Base-by-base conservation (phyloP, 1,140 invertebrate genomes). In the Spodoptera frugiperda region DNA sequence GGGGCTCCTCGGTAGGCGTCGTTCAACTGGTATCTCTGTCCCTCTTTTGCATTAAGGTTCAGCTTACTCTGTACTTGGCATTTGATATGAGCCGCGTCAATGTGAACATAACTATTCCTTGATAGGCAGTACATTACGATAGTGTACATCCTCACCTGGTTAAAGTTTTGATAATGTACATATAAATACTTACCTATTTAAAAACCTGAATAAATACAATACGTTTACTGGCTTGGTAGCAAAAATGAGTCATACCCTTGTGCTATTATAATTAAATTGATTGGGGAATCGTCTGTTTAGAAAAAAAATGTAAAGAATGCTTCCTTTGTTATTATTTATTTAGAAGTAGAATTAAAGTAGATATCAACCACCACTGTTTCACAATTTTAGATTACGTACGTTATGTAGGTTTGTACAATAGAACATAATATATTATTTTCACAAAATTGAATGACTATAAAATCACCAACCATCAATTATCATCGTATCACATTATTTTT, bases 1-100 rank as follows among this genome's bases (percentile, higher is more conserved):
- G 92, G 91, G 92, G 91, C 91, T 93, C 92, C 91, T 90, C 92
- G 90, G 85, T 91, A 90, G 90, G 90, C 91, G 89, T 89, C 88
- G 86, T 89, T 90, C 84, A 84, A 84, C 85, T 87, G 79, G 82
- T 93, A 91, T 91, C 81, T 89, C 91, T 84, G 89, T 93, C 91
- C 85, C 90, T 89, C 85, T 92, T 89, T 89, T 87, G 84, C 89
- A 87, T 89, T 85, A 85, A 89, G 84, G 85, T 87, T 87, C 86
- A 84, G 84, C 86, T 85, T 88, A 87, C 87, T 88, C 84, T 89
- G 84, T 88, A 91, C 87, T 91, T 89, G 86, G 85, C 80, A 87
- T 88, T 92, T 89, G 85, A 89, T 89, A 91, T 87, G 83, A 89
- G 81, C 85, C 84, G 86, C 82, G 80, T 85, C 84, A 82, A 84